Evolutionary conservation across 1,140 invertebrate genomes (phyloP), one percentile per base, ranked within the genome.

Genomic region (Olivierus martensii): DNA sequence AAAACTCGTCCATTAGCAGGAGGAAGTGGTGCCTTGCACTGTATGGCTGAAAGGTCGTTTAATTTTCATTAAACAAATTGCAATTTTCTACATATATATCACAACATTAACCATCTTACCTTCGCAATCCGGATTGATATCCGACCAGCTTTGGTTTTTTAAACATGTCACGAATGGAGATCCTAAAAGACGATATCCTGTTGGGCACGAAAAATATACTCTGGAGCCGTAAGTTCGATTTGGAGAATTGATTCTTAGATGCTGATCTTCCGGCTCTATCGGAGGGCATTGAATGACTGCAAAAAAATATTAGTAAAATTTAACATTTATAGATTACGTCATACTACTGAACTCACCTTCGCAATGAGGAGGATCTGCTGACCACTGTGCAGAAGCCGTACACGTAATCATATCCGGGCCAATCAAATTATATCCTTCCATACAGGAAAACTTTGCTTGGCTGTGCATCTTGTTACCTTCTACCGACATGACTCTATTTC

Each of bases 161-260:
- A 81, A 77, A 65, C 87, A 90, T 63, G 80, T 80, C 42, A 89
- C 74, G 39, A 77, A 81, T 2, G 81, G 77, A 21, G 77, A 69
- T 7, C 86, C 86, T 35, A 73, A 72, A 21, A 89, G 72, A 52
- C 76, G 73, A 65, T 87, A 84, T 39, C 86, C 85, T 77, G 82
- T 85, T 50, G 84, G 77, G 63, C 87, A 90, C 45, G 78, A 77
- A 69, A 89, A 89, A 19, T 82, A 73, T 4, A 81, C 83, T 49
- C 76, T 73, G n/a, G 82, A 77, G 3, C 75, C 76, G 54, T 76
- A 79, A 43, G 70, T 79, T 47, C 77, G 75, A 64, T 81, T 81
- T 63, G 78, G 73, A 42, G 78, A 72, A 22, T 76, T 64, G n/a
- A 81, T 59, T 44, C 39, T 43, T 5, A 82, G 65, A 59, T 76